phyloP scores from a whole-genome alignment of 2,113 vertebrate species.

The Melanostigma gelatinosum region DNA sequence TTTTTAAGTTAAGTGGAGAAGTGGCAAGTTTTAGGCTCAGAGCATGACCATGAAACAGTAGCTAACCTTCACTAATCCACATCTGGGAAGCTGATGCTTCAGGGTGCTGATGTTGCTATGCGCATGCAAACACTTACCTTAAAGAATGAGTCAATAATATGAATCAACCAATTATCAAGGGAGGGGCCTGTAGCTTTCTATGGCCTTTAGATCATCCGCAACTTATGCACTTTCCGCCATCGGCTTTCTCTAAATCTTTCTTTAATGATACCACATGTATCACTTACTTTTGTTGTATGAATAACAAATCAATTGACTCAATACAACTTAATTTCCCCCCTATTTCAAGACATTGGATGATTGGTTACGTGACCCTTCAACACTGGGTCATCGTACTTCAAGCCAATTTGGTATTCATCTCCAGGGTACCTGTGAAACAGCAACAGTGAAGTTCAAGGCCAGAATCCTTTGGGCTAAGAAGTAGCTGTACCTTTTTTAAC shows the following conservation, averaged over 20 bases:
- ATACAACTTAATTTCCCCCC: neutral
- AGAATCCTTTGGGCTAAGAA: constrained; percentile 12
- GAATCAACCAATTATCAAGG: neutral
- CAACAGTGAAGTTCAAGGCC: neutral
- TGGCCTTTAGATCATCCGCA: neutral
- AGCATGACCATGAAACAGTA: neutral
- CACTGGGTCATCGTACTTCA: neutral
- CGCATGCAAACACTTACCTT: neutral
- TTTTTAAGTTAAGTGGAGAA: neutral
- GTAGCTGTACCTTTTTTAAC: neutral
- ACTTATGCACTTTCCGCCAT: neutral
- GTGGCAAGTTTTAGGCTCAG: neutral
- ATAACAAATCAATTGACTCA: constrained; percentile 8
- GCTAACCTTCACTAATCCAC: neutral
- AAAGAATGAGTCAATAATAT: neutral
- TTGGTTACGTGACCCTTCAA: neutral
- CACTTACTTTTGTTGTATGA: neutral
- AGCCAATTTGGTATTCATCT: neutral
- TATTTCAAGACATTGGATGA: neutral
- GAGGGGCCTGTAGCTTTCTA: neutral
- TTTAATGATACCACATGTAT: neutral
- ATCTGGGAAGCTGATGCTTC: neutral
- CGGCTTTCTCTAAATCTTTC: neutral
- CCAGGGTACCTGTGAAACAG: neutral
- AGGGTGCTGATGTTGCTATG: neutral